Percentiles rank a stretch among this genome's conserved stretches.
phyloP scores from a whole-genome alignment of 2,113 vertebrate genomes.

The Hippocampus barbouri region DNA sequence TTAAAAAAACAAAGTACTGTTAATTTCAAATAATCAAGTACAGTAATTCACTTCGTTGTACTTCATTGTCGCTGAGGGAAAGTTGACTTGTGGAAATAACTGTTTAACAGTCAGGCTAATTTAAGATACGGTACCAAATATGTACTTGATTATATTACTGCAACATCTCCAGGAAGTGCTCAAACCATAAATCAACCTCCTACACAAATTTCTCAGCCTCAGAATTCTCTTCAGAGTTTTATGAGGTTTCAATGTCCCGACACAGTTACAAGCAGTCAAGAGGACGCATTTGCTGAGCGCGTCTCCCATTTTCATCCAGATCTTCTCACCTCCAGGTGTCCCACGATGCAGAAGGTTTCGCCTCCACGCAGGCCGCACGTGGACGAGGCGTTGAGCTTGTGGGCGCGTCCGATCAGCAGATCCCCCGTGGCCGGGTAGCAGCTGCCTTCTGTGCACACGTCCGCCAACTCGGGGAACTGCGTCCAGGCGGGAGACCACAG shows the following conservation, averaged over 20 bases:
- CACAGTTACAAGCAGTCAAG: background rate
- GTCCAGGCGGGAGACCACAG: constrained; percentile 57
- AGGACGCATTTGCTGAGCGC: background rate
- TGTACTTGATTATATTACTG: background rate
- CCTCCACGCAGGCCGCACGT: constrained; percentile 82
- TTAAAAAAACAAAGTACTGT: too few species aligned
- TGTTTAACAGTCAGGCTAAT: too few species aligned
- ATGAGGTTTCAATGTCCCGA: background rate
- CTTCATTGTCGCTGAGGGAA: too few species aligned
- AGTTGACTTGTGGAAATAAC: too few species aligned
- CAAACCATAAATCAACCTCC: too few species aligned
- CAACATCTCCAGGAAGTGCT: background rate
- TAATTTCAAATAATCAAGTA: too few species aligned
- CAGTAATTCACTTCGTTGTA: too few species aligned
- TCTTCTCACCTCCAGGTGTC: constrained; percentile 81
- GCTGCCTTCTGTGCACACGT: constrained; percentile 87
- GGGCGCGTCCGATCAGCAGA: constrained; percentile 85
- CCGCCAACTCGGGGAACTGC: constrained; percentile 78
- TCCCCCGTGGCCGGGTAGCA: constrained; percentile 94
- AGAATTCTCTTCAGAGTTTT: background rate
- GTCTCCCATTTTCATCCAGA: too few species aligned
- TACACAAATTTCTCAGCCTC: background rate
- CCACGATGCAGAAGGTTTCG: constrained; percentile 86
- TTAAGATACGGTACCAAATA: too few species aligned
- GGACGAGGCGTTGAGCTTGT: constrained; percentile 79